These are phyloP conservation scores for Gonatopus flavifemur DNA, from an alignment of 1,140 invertebrate species.

Conservation along the genomic window DNA sequence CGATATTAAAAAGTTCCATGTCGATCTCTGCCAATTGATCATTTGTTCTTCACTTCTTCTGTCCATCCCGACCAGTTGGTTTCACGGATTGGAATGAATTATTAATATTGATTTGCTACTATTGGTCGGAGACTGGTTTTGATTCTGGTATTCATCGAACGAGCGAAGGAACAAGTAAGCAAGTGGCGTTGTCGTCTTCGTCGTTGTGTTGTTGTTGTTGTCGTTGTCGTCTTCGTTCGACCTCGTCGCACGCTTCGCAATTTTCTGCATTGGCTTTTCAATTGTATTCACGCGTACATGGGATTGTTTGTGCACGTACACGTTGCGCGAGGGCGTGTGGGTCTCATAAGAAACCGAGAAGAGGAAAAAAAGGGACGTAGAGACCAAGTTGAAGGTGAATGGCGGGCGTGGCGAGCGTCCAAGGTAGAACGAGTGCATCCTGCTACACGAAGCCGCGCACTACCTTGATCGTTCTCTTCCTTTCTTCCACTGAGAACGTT, in stretches of 20 bases:
- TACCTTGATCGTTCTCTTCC: conserved; percentile 41
- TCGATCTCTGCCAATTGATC: too few species aligned
- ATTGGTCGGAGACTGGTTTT: conserved; percentile 36
- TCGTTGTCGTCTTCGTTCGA: conserved; percentile 1
- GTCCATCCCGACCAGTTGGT: too few species aligned
- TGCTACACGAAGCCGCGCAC: conserved; percentile 35
- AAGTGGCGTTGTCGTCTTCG: too few species aligned
- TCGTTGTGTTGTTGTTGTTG: too few species aligned
- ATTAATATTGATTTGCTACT: conserved; percentile 22
- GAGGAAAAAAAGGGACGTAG: conserved; percentile 11
- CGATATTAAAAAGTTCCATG: too few species aligned
- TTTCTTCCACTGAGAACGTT: conserved; percentile 24
- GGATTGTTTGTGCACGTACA: background rate
- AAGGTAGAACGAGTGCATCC: conserved; percentile 41
- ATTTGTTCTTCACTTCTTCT: too few species aligned
- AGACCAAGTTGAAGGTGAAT: conserved; percentile 52
- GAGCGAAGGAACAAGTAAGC: background rate
- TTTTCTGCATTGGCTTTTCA: conserved; percentile 10
- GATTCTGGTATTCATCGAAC: conserved; percentile 26
- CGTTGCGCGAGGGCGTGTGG: conserved; percentile 1
- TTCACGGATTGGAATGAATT: too few species aligned
- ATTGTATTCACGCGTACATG: background rate
- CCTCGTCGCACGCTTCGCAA: conserved; percentile 4
- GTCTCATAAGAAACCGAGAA: background rate
- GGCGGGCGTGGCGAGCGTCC: conserved; percentile 43